Base-by-base conservation (phyloP, 1,140 invertebrate species). In the Pentalonia nigronervosa region DNA sequence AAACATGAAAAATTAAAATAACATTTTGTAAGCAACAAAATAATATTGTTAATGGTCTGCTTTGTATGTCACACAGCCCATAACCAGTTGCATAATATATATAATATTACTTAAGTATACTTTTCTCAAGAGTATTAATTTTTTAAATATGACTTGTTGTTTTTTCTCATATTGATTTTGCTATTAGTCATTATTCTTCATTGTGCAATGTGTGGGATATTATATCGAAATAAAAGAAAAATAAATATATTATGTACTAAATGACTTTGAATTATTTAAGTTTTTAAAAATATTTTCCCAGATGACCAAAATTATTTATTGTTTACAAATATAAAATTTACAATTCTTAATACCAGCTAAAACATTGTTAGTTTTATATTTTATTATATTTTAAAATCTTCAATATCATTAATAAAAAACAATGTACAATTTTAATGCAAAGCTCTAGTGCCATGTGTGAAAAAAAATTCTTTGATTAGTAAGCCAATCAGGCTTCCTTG, bases 131-230 rank as follows among this genome's bases (percentile, higher is more conserved):
- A 86, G 34, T 93, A 86, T 93, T 93, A 56, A 86, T 86, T 93
- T 93, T 50, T 92, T 53, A 41, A 50, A 34, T 90, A 86, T 50
- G 48, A 93, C 34, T 81, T 81, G 47, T 81, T 81, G 34, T 84
- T 84, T 93, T 93, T 23, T 92, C n/a, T 92, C 45, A 47, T 91
- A 91, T 83, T 83, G n/a, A 92, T 76, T 86, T 93, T 25, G 47
- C 81, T 56, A 47, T 93, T 93, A 93, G 91, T 93, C 91, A 86
- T 93, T 93, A 93, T 86, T 84, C 91, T 86, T 93, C 81, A 91
- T 93, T 84, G 91, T 93, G 91, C 91, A 93, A 93, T 93, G 81
- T 20, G 36, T 86, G 91, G 50, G 25, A 84, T 93, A 93, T 93
- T 93, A 84, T 93, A 93, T 53, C 2, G 25, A 93, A 93, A 93